phyloP scores from a whole-genome alignment of 64 coral and sea anemone genomes.

The Montipora foliosa region DNA sequence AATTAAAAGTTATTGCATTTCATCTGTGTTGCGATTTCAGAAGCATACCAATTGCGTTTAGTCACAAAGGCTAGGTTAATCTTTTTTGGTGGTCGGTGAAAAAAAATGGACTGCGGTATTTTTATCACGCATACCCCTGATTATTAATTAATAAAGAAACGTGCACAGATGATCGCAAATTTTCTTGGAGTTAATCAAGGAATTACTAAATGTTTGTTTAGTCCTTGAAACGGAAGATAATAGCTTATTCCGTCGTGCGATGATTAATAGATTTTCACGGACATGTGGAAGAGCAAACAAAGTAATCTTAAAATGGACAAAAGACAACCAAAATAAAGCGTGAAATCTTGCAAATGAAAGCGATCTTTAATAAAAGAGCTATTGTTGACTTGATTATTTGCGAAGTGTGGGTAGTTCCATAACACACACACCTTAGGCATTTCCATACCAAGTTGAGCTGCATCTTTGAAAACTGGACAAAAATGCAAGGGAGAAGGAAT shows the following conservation, averaged over 20 bases:
- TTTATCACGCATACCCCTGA: not conserved
- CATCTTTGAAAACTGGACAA: not conserved
- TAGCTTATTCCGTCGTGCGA: not conserved
- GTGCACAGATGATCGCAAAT: not conserved
- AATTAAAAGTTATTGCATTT: not conserved
- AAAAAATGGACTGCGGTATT: not conserved
- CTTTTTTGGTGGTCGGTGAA: not conserved
- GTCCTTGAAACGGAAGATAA: constrained; percentile 4
- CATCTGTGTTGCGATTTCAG: not conserved
- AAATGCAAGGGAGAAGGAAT: constrained; percentile 24
- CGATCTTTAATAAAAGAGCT: not conserved
- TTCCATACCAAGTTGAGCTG: not conserved
- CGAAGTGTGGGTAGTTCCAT: not conserved
- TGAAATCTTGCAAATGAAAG: not conserved
- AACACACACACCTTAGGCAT: no score
- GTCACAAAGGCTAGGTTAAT: not conserved
- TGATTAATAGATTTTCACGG: not conserved
- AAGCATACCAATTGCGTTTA: not conserved
- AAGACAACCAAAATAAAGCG: not conserved
- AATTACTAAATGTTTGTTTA: not conserved
- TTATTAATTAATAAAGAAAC: not conserved
- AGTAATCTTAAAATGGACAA: constrained; percentile 21
- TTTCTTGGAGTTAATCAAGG: not conserved
- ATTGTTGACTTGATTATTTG: not conserved
- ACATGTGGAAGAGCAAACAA: constrained; percentile 17